These are phyloP conservation scores for Plebejus argus DNA, from an alignment of 2,888 invertebrate genomes.

Conservation along the genomic window DNA sequence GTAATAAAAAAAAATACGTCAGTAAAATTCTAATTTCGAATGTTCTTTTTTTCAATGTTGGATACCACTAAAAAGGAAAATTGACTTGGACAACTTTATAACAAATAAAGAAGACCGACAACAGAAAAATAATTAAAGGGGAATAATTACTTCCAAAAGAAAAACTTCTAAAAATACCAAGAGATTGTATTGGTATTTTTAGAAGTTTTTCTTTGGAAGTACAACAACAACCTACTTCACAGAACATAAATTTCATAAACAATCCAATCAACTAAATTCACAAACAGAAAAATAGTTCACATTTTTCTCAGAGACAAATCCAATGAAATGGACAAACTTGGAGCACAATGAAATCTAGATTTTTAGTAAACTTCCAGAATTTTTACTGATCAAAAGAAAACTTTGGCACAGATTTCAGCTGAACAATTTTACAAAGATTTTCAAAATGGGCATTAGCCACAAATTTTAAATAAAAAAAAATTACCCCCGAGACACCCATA, in stretches of 20 bases:
- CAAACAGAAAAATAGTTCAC: background rate
- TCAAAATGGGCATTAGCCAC: background rate
- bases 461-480: conserved; percentile 32
- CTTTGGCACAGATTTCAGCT: background rate
- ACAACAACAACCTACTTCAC: background rate
- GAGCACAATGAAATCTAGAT: background rate
- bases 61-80: background rate
- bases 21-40: background rate
- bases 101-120: background rate
- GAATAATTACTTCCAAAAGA: background rate
- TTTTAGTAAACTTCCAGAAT: background rate
- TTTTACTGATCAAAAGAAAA: background rate
- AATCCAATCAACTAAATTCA: background rate
- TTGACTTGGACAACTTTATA: background rate
- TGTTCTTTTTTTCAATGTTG: background rate
- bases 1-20: conserved; percentile 47
- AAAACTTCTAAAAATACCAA: background rate
- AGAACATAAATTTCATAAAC: background rate
- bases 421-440: background rate
- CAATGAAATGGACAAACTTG: background rate
- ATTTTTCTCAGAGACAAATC: background rate
- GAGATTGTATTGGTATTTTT: no score
- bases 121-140: background rate
- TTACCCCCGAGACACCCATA: conserved; percentile 70
- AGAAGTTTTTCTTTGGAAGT: no score